Conservation (phyloP, 2,888 invertebrate species). For the Cerastis rubricosa region DNA sequence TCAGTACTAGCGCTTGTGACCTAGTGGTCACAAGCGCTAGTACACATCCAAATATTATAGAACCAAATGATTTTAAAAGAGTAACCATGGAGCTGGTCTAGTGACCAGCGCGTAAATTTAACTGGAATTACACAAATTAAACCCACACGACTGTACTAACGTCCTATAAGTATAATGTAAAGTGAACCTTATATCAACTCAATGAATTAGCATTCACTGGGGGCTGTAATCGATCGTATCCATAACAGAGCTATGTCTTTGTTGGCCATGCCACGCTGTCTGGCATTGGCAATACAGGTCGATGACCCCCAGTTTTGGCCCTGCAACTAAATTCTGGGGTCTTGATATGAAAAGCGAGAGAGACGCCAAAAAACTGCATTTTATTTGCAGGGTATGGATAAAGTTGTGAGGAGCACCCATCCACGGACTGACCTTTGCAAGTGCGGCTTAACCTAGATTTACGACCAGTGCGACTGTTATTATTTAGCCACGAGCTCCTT, state of each 20-base stretch:
- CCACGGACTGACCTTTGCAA: background rate
- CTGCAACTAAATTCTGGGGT: background rate
- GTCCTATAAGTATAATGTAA: background rate
- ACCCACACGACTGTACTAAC: background rate
- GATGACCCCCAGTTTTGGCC: slow-evolving; percentile 1
- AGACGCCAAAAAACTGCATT: background rate
- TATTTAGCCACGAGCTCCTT: background rate
- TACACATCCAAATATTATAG: no score
- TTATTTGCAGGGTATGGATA: background rate
- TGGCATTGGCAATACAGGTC: slow-evolving; percentile 52
- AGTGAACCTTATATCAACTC: background rate
- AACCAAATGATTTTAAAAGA: no score
- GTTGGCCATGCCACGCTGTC: slow-evolving; percentile 38
- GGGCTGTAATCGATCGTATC: slow-evolving; percentile 49
- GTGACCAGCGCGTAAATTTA: no score
- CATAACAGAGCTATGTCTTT: slow-evolving; percentile 39
- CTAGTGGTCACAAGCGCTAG: no score
- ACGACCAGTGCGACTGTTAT: background rate
- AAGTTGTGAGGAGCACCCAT: background rate
- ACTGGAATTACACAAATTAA: slow-evolving; percentile 8
- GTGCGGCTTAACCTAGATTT: background rate
- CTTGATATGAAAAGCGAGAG: background rate
- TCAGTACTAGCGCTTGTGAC: no score
- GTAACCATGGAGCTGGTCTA: no score
- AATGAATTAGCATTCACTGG: slow-evolving; percentile 49